A percentile compares a stretch with the other conserved stretches of the same genome.
These are phyloP conservation scores for Potorous gilbertii DNA, from an alignment of 2,797 vertebrate species.

Conservation along the genomic window DNA sequence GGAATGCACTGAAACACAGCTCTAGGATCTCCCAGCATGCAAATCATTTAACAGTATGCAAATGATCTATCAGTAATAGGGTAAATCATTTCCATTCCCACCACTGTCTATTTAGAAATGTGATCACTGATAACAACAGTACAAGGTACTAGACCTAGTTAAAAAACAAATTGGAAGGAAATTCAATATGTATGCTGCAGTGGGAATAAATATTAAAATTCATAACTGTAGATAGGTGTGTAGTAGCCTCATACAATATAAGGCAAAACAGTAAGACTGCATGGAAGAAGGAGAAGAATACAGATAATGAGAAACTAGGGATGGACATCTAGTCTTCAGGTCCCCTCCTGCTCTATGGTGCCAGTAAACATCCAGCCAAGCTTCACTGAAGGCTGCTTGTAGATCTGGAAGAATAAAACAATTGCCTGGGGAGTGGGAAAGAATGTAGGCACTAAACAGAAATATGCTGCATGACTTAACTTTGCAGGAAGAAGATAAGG, in stretches of 20 bases:
- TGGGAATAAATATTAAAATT: conserved; percentile 35
- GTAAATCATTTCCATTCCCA: conserved; percentile 61
- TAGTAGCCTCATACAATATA: conserved; percentile 45
- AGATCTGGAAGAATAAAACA: conserved; percentile 52
- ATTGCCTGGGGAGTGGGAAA: conserved; percentile 54
- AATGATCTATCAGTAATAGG: conserved; percentile 60
- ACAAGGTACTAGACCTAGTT: conserved; percentile 32
- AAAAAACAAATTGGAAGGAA: conserved; percentile 49
- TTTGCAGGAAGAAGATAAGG: conserved; percentile 66
- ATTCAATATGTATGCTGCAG: conserved; percentile 36
- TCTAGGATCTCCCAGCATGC: conserved; percentile 39
- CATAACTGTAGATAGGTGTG: conserved; percentile 26
- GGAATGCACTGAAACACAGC: conserved; percentile 33
- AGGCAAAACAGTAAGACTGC: conserved; percentile 25
- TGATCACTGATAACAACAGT: conserved; percentile 62
- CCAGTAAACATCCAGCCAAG: conserved; percentile 38
- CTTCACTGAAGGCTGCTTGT: conserved; percentile 30
- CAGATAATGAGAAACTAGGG: conserved; percentile 21
- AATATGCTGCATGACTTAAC: conserved; percentile 67
- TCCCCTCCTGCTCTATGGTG: conserved; percentile 3
- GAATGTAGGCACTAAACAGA: conserved; percentile 64
- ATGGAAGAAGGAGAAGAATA: not conserved
- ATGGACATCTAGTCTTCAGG: not conserved
- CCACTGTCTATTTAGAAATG: conserved; percentile 55
- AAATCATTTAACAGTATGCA: conserved; percentile 63